Evolutionary conservation across 2,113 vertebrate genomes (phyloP), one percentile per base, ranked within the genome.

Genomic region (Nothobranchius furzeri): DNA sequence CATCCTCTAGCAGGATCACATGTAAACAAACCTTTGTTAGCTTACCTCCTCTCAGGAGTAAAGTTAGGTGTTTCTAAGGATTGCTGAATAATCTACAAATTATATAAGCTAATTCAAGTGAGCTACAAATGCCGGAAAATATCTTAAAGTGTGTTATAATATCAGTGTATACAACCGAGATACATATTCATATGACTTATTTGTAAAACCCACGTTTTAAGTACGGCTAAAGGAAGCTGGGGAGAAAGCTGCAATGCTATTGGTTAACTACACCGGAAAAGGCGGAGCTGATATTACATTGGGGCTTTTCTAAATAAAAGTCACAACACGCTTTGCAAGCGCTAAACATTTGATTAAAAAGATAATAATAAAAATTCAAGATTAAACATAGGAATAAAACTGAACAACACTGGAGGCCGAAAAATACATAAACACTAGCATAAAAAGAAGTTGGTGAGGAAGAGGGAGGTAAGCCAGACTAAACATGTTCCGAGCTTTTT

Each of bases 241-340:
- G 11, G 1, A 0, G 2, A 17, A 64, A 7, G 54, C 37, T 49
- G 1, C 8, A 4, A 7, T 11, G 0, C 12, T 0, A 85, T 85
- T 82, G 74, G 79, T 5, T 71, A 14, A 5, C 46, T 12, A 2
- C 13, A 0, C 9, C 73, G 76, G 81, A 88, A 76, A 0, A 14
- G 81, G 81, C 52, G 63, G 78, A 1, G 20, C 58, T 5, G 30
- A 63, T 1, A 51, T 1, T 1, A 30, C 30, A 30, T 3, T 1
- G 3, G 5, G 11, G 2, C 3, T n/a, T 64, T 17, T 12, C 43
- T 2, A 45, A 45, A 45, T 45, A 45, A 45, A 45, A 45, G 30
- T 30, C 30, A 30, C 30, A 30, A 30, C 4, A 4, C 30, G 30
- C 30, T 30, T 30, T 4, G 2, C 30, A 30, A 30, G 30, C 4